Percentiles rank a stretch among this genome's conserved stretches.
Evolutionary conservation across 2,113 vertebrate genomes (phyloP).

Genomic region (Sterrhoptilus dennistouni): DNA sequence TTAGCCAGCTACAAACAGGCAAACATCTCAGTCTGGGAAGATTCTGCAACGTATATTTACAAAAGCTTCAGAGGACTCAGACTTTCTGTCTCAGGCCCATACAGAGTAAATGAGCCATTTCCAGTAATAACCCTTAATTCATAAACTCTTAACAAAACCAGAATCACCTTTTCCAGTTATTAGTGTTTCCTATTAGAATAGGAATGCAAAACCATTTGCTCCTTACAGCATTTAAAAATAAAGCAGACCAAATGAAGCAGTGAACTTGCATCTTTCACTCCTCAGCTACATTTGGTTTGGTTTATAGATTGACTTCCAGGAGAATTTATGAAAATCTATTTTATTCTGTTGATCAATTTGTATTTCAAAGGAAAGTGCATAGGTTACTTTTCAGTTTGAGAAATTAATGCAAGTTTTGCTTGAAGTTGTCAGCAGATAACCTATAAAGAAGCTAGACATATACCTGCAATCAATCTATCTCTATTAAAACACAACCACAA

Average conservation of each 20-base stretch:
- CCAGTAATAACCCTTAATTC: conserved; percentile 27
- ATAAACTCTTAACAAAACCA: conserved; percentile 40
- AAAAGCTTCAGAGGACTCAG: conserved; percentile 59
- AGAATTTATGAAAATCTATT: not conserved
- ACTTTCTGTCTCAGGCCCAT: conserved; percentile 28
- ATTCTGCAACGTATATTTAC: conserved; percentile 55
- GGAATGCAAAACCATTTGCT: not conserved
- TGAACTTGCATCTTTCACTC: not conserved
- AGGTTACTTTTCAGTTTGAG: not conserved
- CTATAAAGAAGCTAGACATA: not conserved
- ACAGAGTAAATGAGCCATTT: conserved; percentile 6
- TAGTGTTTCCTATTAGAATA: not conserved
- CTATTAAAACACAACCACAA: not conserved
- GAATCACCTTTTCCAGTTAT: conserved; percentile 22
- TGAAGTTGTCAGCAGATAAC: not conserved
- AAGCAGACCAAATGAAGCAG: not conserved
- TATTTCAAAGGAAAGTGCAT: not conserved
- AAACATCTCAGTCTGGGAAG: conserved; percentile 39
- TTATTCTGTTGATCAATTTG: not conserved
- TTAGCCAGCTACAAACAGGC: conserved; percentile 58
- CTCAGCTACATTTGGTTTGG: not conserved
- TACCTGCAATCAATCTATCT: not conserved
- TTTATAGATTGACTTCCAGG: not conserved
- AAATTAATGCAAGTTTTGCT: not conserved
- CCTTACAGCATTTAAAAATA: not conserved